Conservation (phyloP, 2,797 vertebrate species). For the Atherinosoma microstoma region DNA sequence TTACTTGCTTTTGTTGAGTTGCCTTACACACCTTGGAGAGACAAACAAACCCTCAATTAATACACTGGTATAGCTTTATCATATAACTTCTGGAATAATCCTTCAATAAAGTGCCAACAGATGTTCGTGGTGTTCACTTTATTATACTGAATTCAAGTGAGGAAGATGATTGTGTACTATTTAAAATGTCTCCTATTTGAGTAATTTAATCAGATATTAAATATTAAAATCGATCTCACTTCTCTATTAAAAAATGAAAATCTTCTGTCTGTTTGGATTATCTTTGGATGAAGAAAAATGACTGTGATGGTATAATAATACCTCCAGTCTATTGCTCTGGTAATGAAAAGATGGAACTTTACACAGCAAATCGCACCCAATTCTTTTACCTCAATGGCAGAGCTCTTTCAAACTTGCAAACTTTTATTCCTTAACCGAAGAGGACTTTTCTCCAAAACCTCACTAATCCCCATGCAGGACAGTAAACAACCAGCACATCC, state of each 20-base stretch:
- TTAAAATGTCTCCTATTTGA: slow-evolving; percentile 26
- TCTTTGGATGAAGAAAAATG: slow-evolving; percentile 20
- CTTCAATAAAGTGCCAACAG: slow-evolving; percentile 13
- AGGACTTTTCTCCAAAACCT: slow-evolving; percentile 17
- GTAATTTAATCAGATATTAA: slow-evolving; percentile 42
- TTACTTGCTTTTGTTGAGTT: slow-evolving; percentile 3
- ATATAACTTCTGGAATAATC: slow-evolving; percentile 32
- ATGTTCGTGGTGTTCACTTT: slow-evolving; percentile 15
- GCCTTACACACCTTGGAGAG: slow-evolving; percentile 21
- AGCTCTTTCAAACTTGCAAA: slow-evolving; percentile 20
- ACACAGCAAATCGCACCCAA: slow-evolving; percentile 12
- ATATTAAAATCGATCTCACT: slow-evolving; percentile 41
- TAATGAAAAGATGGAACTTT: not conserved
- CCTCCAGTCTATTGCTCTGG: not conserved
- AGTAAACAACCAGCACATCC: slow-evolving; percentile 54
- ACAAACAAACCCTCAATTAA: slow-evolving; percentile 42
- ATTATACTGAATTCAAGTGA: slow-evolving; percentile 21
- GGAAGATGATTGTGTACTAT: slow-evolving; percentile 25
- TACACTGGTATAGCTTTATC: slow-evolving; percentile 7
- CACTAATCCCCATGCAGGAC: slow-evolving; percentile 27
- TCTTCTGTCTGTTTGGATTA: slow-evolving; percentile 15
- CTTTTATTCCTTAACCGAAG: slow-evolving; percentile 11
- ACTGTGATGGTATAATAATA: slow-evolving; percentile 5
- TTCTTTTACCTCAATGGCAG: slow-evolving; percentile 18
- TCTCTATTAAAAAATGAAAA: slow-evolving; percentile 9